Evolutionary conservation across 2,113 vertebrate genomes (phyloP), one percentile per base, ranked within the genome.

Genomic region (Chamaetylas fuelleborni): DNA sequence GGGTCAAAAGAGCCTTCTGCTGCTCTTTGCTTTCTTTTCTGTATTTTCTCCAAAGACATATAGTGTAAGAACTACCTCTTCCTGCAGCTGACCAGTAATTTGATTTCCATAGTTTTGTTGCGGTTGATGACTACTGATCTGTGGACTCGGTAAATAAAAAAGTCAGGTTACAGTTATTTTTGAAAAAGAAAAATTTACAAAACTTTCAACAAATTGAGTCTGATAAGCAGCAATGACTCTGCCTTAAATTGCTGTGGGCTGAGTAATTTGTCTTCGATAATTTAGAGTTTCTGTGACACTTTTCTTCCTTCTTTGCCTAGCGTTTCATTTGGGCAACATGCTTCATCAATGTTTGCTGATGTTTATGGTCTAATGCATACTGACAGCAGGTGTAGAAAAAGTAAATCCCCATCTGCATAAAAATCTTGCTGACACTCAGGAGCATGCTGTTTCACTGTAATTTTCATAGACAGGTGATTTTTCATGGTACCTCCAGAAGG

Each of bases 331-430:
- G 88, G 82, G 96, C 91, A 97, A 97, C 95, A 95, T 92, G 92
- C 76, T 98, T 98, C 97, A 98, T 98, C 97, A 97, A 72, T 97
- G 96, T 97, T 98, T 98, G 95, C 81, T 95, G 79, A 95, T 96
- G 93, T 97, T 97, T 97, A 96, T 96, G 95, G 85, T 97, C 92
- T 97, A 97, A 98, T 95, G 96, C 73, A 77, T 97, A 92, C 92
- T 92, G 97, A 97, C 97, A 97, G 97, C 96, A 97, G 96, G 95
- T 97, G 93, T 69, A 90, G 88, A 86, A 94, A 92, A 92, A 95
- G 88, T 93, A 93, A 96, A 96, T 95, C 78, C 48, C 88, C 91
- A 95, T 97, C 94, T 97, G 96, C 88, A 92, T 92, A 93, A 97
- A 97, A 97, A 96, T 92, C 96, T 96, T 94, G 91, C 96, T 97